Evolutionary conservation across 2,113 vertebrate species (phyloP).

Genomic region (Engystomops pustulosus): DNA sequence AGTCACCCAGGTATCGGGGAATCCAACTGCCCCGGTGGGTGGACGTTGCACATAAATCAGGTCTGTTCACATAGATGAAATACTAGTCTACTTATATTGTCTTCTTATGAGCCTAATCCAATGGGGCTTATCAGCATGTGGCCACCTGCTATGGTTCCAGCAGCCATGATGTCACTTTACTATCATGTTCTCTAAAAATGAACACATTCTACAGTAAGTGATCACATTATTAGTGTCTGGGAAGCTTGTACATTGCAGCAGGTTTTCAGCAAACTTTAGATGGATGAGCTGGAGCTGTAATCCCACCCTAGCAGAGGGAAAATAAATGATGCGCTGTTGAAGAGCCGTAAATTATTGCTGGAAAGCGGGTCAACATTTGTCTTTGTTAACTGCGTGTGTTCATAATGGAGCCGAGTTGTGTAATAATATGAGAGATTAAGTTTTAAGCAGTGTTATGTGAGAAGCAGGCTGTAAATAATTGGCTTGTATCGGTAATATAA

Average conservation of each 20-base stretch:
- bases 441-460: conserved; percentile 11
- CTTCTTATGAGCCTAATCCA: too few species aligned
- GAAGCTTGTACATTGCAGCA: background rate
- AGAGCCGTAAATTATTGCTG: conserved; percentile 14
- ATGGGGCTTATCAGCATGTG: too few species aligned
- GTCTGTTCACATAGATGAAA: too few species aligned
- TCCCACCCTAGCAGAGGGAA: conserved; percentile 7
- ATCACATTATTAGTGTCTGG: background rate
- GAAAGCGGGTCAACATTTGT: conserved; percentile 32
- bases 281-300: conserved; percentile 24
- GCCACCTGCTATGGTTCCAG: too few species aligned
- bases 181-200: background rate
- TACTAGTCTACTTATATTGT: too few species aligned
- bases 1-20: too few species aligned
- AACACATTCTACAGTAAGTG: background rate
- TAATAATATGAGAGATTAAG: conserved; percentile 23
- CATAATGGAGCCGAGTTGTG: conserved; percentile 10
- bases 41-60: too few species aligned
- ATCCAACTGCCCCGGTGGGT: too few species aligned
- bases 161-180: too few species aligned
- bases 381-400: conserved; percentile 22
- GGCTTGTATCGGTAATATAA: conserved; percentile 22
- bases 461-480: conserved; percentile 32
- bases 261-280: conserved; percentile 47
- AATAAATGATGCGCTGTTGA: conserved; percentile 35